Evolutionary conservation across 2,113 vertebrate genomes (phyloP).

Genomic region (Spermophilus dauricus): DNA sequence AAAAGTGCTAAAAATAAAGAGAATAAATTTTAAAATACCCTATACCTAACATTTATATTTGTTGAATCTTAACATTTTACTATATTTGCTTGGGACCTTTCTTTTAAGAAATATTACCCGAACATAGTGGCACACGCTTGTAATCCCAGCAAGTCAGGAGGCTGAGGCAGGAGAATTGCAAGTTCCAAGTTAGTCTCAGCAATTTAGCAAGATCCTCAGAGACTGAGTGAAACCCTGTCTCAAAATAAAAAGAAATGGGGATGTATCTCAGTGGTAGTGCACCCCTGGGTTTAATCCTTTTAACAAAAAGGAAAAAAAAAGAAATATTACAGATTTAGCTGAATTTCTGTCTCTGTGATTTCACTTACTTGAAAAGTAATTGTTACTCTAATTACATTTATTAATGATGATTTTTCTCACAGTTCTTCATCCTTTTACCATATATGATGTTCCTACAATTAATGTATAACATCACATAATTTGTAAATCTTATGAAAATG

Average conservation of each 20-base stretch:
- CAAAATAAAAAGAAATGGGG: no score
- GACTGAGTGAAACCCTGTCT: no score
- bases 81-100: background rate
- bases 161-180: no score
- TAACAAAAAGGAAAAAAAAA: no score
- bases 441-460: background rate
- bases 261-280: no score
- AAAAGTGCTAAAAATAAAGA: background rate
- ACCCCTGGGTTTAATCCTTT: no score
- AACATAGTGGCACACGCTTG: no score
- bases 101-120: background rate
- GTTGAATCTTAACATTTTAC: background rate
- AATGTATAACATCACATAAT: background rate
- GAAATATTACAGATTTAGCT: background rate
- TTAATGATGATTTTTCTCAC: background rate
- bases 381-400: background rate
- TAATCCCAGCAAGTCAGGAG: no score
- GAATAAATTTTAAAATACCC: background rate
- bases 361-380: background rate
- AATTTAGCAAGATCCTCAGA: no score
- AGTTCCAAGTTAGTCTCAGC: no score
- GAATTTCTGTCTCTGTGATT: conserved; percentile 5
- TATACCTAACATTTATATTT: background rate
- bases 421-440: background rate
- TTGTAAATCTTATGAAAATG: conserved; percentile 31